These are phyloP conservation scores for Tipula helvola DNA, from an alignment of 2,888 invertebrate species.

Conservation along the genomic window DNA sequence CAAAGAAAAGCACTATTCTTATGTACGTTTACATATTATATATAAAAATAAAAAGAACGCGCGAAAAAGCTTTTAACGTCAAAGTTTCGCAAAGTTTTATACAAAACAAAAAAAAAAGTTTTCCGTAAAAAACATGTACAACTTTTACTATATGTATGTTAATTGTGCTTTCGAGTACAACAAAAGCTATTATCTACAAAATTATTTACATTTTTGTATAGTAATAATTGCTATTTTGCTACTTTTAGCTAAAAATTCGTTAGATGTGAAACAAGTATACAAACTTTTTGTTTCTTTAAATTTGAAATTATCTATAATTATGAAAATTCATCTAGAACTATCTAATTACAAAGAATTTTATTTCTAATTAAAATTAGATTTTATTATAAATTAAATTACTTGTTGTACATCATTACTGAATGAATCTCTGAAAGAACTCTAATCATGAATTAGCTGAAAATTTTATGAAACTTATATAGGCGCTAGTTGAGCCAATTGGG, in stretches of 20 bases:
- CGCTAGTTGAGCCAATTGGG: no score
- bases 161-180: neutral
- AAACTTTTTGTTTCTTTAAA: no score
- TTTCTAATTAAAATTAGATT: no score
- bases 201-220: neutral
- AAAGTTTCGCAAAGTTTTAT: neutral
- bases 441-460: no score
- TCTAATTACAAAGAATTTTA: no score
- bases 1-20: neutral
- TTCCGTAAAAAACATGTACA: neutral
- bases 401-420: no score
- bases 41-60: neutral
- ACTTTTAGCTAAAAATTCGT: neutral
- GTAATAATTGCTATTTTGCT: neutral
- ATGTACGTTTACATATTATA: neutral
- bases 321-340: no score
- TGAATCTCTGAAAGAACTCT: no score
- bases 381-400: no score
- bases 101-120: neutral
- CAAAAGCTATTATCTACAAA: neutral
- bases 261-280: neutral
- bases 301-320: no score
- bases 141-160: neutral
- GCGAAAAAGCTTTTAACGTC: neutral
- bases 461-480: no score